Percentiles rank a stretch among this genome's conserved stretches.
Evolutionary conservation across 1,140 invertebrate genomes (phyloP).

Genomic region (Venturia canescens): DNA sequence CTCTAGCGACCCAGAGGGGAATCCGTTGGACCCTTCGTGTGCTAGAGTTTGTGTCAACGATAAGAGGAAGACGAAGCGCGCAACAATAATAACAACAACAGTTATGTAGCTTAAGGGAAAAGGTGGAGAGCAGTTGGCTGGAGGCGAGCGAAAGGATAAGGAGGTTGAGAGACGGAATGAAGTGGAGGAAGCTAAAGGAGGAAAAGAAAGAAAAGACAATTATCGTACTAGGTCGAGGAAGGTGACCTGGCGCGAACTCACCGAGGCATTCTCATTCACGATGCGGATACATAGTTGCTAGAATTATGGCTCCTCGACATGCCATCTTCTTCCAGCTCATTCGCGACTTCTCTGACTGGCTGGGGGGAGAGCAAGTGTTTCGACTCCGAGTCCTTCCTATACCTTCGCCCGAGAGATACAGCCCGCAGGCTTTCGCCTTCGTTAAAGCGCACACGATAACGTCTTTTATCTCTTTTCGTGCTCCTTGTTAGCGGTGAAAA

Average conservation of each 20-base stretch:
- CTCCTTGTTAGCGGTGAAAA: not conserved
- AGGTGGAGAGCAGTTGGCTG: not conserved
- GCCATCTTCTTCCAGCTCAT: conserved; percentile 43
- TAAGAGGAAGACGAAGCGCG: conserved; percentile 4
- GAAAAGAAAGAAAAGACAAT: conserved; percentile 52
- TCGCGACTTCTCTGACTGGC: not conserved
- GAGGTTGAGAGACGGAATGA: conserved; percentile 2
- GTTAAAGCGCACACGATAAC: conserved; percentile 31
- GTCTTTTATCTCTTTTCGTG: not conserved
- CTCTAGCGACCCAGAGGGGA: not conserved
- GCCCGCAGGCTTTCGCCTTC: conserved; percentile 16
- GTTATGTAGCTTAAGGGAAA: not conserved
- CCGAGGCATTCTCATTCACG: conserved; percentile 10
- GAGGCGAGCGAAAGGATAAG: conserved; percentile 24
- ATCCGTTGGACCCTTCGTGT: not conserved
- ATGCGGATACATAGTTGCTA: conserved; percentile 27
- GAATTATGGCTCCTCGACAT: conserved; percentile 53
- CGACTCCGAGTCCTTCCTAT: not conserved
- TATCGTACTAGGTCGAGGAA: conserved; percentile 56
- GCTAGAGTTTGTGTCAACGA: conserved; percentile 5
- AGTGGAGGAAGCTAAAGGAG: conserved; percentile 17
- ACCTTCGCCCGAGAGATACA: not conserved
- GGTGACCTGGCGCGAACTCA: conserved; percentile 51
- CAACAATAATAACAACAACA: conserved; percentile 3
- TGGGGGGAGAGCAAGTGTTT: not conserved